A percentile compares a stretch with the other conserved stretches of the same genome.
Evolutionary conservation across 2,797 vertebrate genomes (phyloP).

Genomic region (Mormyrus proboscirostris): DNA sequence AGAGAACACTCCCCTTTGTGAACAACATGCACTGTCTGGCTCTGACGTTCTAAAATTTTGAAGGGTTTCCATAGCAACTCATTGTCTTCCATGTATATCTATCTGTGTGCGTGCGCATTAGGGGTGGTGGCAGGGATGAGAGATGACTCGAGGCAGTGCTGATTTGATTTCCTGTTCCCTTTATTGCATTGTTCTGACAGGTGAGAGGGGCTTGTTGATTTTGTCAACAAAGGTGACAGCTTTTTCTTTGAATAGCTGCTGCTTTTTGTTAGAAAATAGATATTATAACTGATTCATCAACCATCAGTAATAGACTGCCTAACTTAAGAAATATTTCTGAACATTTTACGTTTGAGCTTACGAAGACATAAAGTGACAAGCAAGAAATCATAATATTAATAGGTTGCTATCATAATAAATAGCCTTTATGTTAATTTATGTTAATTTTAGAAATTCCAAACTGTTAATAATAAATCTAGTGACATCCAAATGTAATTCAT

Average conservation of each 20-base stretch:
- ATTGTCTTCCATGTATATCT: constrained; percentile 31
- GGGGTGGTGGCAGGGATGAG: constrained; percentile 20
- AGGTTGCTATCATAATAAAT: not conserved
- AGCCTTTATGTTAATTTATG: not conserved
- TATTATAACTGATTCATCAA: constrained; percentile 15
- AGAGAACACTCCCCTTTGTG: constrained; percentile 12
- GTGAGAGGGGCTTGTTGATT: constrained; percentile 15
- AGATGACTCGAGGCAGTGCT: constrained; percentile 35
- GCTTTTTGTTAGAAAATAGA: constrained; percentile 28
- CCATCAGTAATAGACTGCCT: not conserved
- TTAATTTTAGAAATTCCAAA: not conserved
- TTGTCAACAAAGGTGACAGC: constrained; percentile 27
- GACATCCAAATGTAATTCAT: not conserved
- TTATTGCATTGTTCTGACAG: constrained; percentile 23
- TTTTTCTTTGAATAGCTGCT: constrained; percentile 39
- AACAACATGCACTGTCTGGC: constrained; percentile 20
- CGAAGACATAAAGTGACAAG: not conserved
- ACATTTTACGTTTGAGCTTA: not conserved
- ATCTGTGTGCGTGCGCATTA: constrained; percentile 26
- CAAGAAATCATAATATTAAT: not conserved
- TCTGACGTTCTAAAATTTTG: constrained; percentile 36
- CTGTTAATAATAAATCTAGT: not conserved
- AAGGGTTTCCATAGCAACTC: constrained; percentile 44
- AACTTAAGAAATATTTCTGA: not conserved
- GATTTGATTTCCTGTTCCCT: constrained; percentile 49